Conservation (phyloP, 2,797 vertebrate genomes). For the Rhinophrynus dorsalis region DNA sequence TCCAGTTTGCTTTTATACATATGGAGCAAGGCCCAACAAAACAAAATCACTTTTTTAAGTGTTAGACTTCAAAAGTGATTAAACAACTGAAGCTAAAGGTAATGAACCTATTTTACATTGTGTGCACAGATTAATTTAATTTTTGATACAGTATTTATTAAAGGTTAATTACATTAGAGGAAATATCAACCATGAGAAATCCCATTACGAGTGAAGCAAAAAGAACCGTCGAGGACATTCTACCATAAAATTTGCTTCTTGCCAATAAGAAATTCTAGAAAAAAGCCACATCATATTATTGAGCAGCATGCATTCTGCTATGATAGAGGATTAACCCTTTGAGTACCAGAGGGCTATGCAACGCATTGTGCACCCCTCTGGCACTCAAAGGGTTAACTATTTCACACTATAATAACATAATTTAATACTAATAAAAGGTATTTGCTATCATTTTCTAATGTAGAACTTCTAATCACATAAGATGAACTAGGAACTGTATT, state of each 20-base stretch:
- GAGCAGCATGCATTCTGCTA: conserved; percentile 30
- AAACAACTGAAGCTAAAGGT: conserved; percentile 3
- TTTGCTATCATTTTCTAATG: neutral
- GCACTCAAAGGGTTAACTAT: too few species aligned
- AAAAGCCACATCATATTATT: conserved; percentile 27
- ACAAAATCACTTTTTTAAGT: too few species aligned
- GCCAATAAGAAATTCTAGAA: conserved; percentile 9
- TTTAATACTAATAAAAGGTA: conserved; percentile 31
- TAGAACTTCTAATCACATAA: neutral
- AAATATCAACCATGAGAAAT: conserved; percentile 40
- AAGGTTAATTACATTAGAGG: conserved; percentile 44
- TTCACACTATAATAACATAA: conserved; percentile 14
- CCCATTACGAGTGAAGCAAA: conserved; percentile 39
- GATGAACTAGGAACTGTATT: too few species aligned
- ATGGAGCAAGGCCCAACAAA: too few species aligned
- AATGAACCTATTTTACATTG: conserved; percentile 33
- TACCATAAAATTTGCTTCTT: conserved; percentile 33
- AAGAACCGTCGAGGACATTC: conserved; percentile 28
- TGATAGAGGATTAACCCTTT: conserved; percentile 37
- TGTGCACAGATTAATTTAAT: conserved; percentile 33
- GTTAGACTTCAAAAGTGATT: neutral
- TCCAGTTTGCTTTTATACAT: too few species aligned
- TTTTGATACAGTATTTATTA: conserved; percentile 38
- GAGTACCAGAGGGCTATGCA: too few species aligned
- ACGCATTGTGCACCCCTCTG: too few species aligned